Evolutionary conservation across 2,797 vertebrate genomes (phyloP).

Genomic region (Cuculus canorus): DNA sequence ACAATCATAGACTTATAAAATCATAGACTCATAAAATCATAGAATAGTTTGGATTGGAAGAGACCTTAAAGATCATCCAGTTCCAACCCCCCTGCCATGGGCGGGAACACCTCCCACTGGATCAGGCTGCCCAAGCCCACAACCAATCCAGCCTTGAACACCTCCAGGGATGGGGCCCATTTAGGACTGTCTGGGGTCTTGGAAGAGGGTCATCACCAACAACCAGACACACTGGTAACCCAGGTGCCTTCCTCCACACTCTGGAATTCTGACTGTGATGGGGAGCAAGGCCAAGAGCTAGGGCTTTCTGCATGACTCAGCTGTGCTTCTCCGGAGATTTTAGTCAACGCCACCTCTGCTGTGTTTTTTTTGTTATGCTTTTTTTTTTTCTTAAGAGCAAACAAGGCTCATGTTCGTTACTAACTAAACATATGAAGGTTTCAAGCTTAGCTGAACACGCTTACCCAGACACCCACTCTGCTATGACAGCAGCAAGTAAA

Average conservation of each 20-base stretch:
- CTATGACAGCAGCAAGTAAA: not conserved
- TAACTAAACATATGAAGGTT: not conserved
- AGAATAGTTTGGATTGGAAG: no score
- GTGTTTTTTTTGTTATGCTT: not conserved
- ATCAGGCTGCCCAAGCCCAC: no score
- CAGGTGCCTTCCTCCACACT: accelerated
- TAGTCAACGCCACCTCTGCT: not conserved
- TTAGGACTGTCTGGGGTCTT: not conserved
- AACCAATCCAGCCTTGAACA: no score
- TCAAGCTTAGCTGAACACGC: not conserved
- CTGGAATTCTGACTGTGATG: not conserved
- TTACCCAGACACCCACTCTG: not conserved
- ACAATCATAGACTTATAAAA: no score
- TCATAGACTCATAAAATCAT: no score
- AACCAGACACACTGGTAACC: accelerated
- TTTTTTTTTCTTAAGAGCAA: not conserved
- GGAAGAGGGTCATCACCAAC: not conserved
- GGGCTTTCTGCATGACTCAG: accelerated
- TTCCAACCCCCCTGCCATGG: no score
- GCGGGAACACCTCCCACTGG: no score
- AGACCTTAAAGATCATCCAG: no score
- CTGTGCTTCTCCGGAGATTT: not conserved
- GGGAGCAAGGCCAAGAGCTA: not conserved
- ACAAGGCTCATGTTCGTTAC: not conserved
- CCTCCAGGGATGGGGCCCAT: no score